These are phyloP conservation scores for Maconellicoccus hirsutus DNA, from an alignment of 1,140 invertebrate genomes.

Conservation along the genomic window DNA sequence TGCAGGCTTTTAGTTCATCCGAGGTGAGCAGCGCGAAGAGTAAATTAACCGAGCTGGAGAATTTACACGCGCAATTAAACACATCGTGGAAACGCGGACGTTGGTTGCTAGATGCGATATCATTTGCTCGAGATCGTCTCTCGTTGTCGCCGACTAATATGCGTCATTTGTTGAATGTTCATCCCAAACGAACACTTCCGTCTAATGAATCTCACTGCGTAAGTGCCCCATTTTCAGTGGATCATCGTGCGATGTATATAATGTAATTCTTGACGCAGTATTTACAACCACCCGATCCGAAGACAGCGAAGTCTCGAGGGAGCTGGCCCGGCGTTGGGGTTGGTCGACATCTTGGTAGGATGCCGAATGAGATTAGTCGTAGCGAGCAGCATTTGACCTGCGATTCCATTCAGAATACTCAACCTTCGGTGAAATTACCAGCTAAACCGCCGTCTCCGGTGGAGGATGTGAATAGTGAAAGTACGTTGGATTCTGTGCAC, in stretches of 20 bases:
- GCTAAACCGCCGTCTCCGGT: conserved; percentile 22
- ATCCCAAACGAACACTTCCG: not conserved
- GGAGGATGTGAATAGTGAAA: not conserved
- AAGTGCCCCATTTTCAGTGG: not conserved
- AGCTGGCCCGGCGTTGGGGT: conserved; percentile 72
- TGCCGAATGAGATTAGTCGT: conserved; percentile 62
- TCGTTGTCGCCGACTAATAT: conserved; percentile 36
- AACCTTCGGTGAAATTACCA: conserved; percentile 20
- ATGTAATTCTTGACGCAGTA: conserved; percentile 35
- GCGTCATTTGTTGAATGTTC: conserved; percentile 33
- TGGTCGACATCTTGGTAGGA: conserved; percentile 30
- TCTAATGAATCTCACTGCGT: conserved; percentile 12
- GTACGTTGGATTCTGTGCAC: no score
- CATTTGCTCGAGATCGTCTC: conserved; percentile 74
- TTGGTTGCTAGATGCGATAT: conserved; percentile 90
- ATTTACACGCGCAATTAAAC: conserved; percentile 69
- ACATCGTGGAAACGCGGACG: conserved; percentile 80
- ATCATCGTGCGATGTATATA: no score
- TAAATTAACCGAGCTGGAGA: conserved; percentile 63
- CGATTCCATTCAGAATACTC: conserved; percentile 18
- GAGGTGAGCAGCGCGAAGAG: conserved; percentile 78
- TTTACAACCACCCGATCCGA: conserved; percentile 55
- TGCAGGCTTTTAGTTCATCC: conserved; percentile 70
- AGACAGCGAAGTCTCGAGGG: conserved; percentile 61
- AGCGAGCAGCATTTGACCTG: conserved; percentile 59